phyloP scores from a whole-genome alignment of 2,888 invertebrate genomes.

The Xylocampa areola region DNA sequence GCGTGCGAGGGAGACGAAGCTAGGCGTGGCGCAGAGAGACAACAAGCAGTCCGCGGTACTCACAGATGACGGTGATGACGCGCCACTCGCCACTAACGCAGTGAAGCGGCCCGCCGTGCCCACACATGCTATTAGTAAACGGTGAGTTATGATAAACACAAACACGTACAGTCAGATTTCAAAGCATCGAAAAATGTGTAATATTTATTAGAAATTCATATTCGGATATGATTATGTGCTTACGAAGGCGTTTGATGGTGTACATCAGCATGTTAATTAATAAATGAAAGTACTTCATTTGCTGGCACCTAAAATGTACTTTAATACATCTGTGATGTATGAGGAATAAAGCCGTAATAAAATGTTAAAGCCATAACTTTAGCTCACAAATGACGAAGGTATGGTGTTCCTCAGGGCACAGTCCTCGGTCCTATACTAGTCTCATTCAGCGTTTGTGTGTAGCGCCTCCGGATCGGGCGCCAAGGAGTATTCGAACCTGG shows the following conservation, averaged over 20 bases:
- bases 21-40: neutral
- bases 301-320: no score
- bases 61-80: neutral
- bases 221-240: no score
- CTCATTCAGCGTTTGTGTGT: neutral
- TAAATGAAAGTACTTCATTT: no score
- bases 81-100: neutral
- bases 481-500: constrained; percentile 72
- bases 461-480: constrained; percentile 21
- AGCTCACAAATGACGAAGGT: no score
- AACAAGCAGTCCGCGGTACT: neutral
- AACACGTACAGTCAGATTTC: no score
- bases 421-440: neutral
- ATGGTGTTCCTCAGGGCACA: neutral
- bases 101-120: neutral
- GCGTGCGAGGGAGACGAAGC: neutral
- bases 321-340: no score
- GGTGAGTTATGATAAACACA: constrained; percentile 10
- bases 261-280: no score
- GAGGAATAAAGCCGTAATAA: no score
- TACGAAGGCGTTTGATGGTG: no score
- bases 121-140: constrained; percentile 13
- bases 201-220: no score
- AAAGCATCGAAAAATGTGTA: no score
- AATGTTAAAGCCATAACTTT: no score